Evolutionary conservation across 2,113 vertebrate genomes (phyloP).

Genomic region (Laticauda laticaudata): DNA sequence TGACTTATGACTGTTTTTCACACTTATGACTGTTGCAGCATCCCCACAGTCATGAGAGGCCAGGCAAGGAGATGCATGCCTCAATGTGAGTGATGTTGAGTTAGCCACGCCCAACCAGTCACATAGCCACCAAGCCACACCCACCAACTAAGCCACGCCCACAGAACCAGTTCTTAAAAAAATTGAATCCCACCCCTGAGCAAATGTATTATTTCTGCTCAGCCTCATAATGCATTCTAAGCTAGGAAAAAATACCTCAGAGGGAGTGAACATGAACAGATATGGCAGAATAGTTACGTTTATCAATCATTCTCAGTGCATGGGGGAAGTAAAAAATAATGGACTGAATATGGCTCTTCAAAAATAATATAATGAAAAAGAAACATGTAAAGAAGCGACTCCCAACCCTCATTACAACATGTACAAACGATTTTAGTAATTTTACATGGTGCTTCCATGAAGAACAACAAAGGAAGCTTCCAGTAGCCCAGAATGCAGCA

Average conservation of each 20-base stretch:
- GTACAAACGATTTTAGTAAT: not conserved
- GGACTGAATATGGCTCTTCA: not conserved
- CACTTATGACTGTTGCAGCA: too few relatives aligned
- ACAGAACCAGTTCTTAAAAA: too few relatives aligned
- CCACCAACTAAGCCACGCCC: too few relatives aligned
- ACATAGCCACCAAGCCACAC: too few relatives aligned
- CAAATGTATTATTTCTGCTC: not conserved
- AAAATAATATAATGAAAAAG: not conserved
- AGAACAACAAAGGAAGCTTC: not conserved
- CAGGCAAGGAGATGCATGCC: too few relatives aligned
- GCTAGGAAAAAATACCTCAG: not conserved
- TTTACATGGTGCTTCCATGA: not conserved
- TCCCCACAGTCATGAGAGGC: too few relatives aligned
- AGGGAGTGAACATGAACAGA: not conserved
- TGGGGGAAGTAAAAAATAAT: not conserved
- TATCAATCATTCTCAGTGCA: not conserved
- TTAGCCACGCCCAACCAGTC: too few relatives aligned
- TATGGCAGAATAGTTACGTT: not conserved
- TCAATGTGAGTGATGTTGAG: too few relatives aligned
- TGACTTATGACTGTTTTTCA: too few relatives aligned
- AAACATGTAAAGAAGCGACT: not conserved
- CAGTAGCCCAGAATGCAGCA: not conserved
- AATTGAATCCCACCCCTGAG: not conserved
- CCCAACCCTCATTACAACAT: not conserved
- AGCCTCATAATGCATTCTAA: not conserved